Evolutionary conservation across 2,113 vertebrate species (phyloP).

Genomic region (Cheirogaleus medius): DNA sequence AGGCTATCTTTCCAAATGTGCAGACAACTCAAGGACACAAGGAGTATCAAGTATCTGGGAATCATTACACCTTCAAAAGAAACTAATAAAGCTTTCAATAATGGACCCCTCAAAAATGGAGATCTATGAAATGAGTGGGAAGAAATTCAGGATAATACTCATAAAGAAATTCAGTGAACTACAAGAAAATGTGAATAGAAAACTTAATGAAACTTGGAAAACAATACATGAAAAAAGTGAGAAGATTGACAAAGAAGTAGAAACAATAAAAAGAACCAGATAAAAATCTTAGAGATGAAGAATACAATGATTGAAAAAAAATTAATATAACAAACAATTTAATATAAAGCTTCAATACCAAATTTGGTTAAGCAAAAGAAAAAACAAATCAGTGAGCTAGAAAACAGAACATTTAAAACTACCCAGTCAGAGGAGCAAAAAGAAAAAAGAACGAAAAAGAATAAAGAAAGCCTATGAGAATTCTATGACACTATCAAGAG

Average conservation of each 20-base stretch:
- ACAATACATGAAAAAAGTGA: background rate
- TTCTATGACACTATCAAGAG: background rate
- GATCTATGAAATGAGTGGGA: background rate
- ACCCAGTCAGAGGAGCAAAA: background rate
- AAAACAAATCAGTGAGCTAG: background rate
- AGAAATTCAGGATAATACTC: background rate
- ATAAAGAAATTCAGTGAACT: background rate
- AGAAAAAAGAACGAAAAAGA: background rate
- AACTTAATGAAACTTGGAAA: background rate
- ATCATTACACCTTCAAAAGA: background rate
- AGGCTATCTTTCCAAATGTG: background rate
- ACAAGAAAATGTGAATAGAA: background rate
- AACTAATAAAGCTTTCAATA: background rate
- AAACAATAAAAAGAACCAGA: background rate
- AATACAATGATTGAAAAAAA: background rate
- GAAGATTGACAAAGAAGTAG: background rate
- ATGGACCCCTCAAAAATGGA: background rate
- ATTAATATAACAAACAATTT: background rate
- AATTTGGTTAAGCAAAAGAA: background rate
- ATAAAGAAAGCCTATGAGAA: background rate
- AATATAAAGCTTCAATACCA: background rate
- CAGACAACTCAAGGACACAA: background rate
- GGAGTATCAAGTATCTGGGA: background rate
- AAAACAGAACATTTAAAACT: background rate
- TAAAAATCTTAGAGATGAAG: background rate